These are phyloP conservation scores for Pachyuromys duprasi DNA, from an alignment of 2,797 vertebrate species.

Conservation along the genomic window DNA sequence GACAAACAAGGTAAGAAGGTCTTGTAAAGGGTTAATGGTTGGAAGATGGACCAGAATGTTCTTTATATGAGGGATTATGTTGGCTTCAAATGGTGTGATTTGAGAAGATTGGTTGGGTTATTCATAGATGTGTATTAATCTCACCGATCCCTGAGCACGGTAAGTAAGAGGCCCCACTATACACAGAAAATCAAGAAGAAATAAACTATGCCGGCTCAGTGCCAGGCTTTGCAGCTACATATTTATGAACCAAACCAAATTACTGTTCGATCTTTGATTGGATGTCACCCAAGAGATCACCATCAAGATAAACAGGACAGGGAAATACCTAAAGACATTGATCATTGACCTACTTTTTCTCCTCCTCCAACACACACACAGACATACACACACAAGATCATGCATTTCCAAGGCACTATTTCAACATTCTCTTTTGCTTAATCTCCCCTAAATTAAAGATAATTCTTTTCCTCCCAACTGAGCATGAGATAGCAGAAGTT, in stretches of 20 bases:
- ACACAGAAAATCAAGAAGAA: neutral
- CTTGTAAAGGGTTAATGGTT: neutral
- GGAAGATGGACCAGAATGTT: neutral
- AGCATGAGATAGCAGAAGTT: neutral
- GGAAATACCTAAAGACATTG: neutral
- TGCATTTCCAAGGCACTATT: neutral
- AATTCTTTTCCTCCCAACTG: neutral
- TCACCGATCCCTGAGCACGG: neutral
- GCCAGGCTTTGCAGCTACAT: neutral
- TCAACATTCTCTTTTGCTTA: neutral
- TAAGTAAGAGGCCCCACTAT: neutral
- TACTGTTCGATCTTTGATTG: neutral
- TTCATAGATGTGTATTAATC: neutral
- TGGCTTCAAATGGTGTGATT: neutral
- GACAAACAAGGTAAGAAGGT: neutral
- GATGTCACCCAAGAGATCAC: neutral
- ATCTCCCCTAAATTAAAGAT: neutral
- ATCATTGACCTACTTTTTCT: neutral
- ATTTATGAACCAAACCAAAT: neutral
- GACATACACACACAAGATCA: neutral
- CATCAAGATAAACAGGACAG: neutral
- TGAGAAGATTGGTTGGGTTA: neutral
- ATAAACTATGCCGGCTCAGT: neutral
- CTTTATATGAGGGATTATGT: neutral
- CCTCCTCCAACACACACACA: neutral